Evolutionary conservation across 2,888 invertebrate species (phyloP).

Genomic region (Drosophila sordidula): DNA sequence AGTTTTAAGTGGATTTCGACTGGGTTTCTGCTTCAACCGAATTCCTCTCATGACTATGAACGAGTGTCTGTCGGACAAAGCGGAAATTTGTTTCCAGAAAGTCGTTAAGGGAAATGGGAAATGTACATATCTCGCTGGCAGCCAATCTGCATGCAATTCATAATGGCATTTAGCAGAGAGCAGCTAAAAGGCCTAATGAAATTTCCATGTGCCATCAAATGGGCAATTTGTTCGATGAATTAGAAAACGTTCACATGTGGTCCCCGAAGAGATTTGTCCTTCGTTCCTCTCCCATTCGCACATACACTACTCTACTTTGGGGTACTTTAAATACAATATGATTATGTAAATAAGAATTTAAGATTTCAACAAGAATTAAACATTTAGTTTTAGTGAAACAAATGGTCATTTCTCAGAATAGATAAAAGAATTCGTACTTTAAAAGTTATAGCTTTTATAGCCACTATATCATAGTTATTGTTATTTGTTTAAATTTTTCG

Average conservation of each 20-base stretch:
- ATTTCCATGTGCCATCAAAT: constrained; percentile 57
- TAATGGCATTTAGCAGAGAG: constrained; percentile 51
- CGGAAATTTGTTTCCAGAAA: constrained; percentile 75
- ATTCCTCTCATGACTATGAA: constrained; percentile 28
- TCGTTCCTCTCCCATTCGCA: too few species aligned
- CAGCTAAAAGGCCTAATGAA: constrained; percentile 62
- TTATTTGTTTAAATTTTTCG: too few species aligned
- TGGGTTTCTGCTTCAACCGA: constrained; percentile 44
- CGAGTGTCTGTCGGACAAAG: constrained; percentile 53
- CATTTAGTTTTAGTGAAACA: too few species aligned
- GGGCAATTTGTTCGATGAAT: constrained; percentile 34
- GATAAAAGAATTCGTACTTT: too few species aligned
- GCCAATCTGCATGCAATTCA: constrained; percentile 41
- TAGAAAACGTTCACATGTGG: constrained; percentile 2
- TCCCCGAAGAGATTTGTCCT: background rate
- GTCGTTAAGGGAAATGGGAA: constrained; percentile 67
- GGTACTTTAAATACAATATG: too few species aligned
- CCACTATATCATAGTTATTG: too few species aligned
- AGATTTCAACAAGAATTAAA: too few species aligned
- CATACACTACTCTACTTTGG: too few species aligned
- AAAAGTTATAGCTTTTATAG: too few species aligned
- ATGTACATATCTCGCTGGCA: constrained; percentile 42
- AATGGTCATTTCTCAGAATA: too few species aligned
- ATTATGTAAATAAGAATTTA: too few species aligned
- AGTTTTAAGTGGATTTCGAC: constrained; percentile 59